A percentile compares a stretch with the other conserved stretches of the same genome.
Conservation (phyloP, 2,113 vertebrate genomes). For the Pluvianellus socialis region DNA sequence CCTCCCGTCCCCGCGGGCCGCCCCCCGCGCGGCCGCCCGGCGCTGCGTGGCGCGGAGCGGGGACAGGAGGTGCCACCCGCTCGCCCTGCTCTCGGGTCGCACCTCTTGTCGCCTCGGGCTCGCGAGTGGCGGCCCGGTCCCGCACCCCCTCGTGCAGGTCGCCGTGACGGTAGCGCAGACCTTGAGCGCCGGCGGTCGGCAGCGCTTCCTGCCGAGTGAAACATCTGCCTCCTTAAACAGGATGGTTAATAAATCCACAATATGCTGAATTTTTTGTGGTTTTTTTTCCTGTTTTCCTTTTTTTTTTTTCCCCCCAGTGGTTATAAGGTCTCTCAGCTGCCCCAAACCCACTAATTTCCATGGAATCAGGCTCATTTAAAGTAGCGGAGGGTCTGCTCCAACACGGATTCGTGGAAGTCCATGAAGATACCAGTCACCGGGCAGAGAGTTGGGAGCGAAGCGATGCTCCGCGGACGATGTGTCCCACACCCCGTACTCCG, state of each 20-base stretch:
- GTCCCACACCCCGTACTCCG: not conserved
- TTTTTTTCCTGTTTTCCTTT: no score
- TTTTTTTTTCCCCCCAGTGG: no score
- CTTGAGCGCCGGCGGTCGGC: not conserved
- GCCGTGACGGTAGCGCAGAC: not conserved
- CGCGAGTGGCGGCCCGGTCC: no score
- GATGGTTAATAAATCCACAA: not conserved
- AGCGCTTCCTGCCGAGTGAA: not conserved
- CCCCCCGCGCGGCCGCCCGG: not conserved
- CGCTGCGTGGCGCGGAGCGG: no score
- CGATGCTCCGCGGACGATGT: not conserved
- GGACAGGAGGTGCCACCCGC: not conserved
- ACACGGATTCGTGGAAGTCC: not conserved
- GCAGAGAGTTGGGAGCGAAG: not conserved
- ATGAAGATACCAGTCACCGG: accelerated
- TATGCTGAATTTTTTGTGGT: no score
- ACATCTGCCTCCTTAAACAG: not conserved
- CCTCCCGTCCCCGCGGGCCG: not conserved
- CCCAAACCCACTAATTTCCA: not conserved
- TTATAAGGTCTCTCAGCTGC: not conserved
- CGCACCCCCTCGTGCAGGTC: not conserved
- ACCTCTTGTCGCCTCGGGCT: no score
- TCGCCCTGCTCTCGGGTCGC: no score
- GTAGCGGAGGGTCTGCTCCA: not conserved
- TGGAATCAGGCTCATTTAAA: not conserved